Evolutionary conservation across 2,797 vertebrate genomes (phyloP), one percentile per base, ranked within the genome.

Genomic region (Loriculus beryllinus): DNA sequence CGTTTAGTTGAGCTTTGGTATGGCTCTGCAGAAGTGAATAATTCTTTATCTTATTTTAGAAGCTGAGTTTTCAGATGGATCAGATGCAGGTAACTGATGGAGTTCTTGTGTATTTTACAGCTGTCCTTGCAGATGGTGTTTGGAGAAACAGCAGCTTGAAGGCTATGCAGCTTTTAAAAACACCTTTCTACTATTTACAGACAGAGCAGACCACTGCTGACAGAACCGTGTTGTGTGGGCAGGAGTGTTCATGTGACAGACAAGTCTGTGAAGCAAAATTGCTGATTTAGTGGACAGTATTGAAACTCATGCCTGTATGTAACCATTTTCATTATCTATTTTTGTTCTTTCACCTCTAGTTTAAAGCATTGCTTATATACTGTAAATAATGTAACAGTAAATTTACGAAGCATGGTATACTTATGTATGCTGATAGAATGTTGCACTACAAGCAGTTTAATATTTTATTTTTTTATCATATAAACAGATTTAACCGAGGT

Each of bases 331-430:
- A 80, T 93, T 90, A 79, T 72, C 26, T 76, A 12, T 65, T 91
- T 83, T 82, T 77, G 80, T 97, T 96, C 82, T 83, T 81, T 83
- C 65, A 64, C 42, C 49, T 88, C 76, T 74, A 63, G 89, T 96
- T 95, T 82, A 87, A 75, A 68, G 78, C 88, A 75, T 82, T 75
- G 86, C 96, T 91, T 91, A 26, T 94, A 91, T 96, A 68, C 88
- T 95, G 95, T 96, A 90, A 91, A 94, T 84, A 94, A 42, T 76
- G 67, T 86, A 82, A 70, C 70, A 29, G 88, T 87, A 62, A 79
- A 42, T 83, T 92, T 95, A 95, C 91, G 62, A 93, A 95, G 97
- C 98, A 97, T 97, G 96, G 86, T 89, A 75, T 94, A 96, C 94
- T 92, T 84, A 72, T 1, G 54, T 96, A 71, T 92, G 95, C 71